Evolutionary conservation across 2,888 invertebrate genomes (phyloP), one percentile per base, ranked within the genome.

Genomic region (Andrena chrysosceles): DNA sequence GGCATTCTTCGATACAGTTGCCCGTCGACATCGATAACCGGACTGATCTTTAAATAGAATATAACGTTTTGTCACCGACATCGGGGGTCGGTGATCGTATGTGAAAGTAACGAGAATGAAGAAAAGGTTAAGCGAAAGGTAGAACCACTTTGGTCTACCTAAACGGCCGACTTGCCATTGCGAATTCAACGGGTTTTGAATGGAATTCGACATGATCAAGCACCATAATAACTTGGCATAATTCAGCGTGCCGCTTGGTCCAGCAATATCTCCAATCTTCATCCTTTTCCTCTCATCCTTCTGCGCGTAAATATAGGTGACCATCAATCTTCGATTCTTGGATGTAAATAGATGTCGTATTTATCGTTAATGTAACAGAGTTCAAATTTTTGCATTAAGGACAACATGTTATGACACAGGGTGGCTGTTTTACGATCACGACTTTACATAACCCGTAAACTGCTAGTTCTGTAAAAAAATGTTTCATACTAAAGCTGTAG

Each of bases 71-170:
- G 84, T 84, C 89, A 83, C 71, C 78, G 79, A 31, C 66, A 62
- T 68, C 81, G 79, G 66, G 78, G 81, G 75, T 86, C 84, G 68
- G 78, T 62, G 77, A 84, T 84, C 81, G 82, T 81, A 72, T 66
- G 87, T 86, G 89, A 87, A 89, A 88, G 88, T 84, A 81, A 82
- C 75, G 68, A 68, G 79, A 74, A 81, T 67, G 77, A 78, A 84
- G 75, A 73, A 87, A 89, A 87, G 87, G 87, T 87, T 87, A 87
- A 85, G 85, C 87, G 83, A 87, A 87, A 84, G 89, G 77, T 81
- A 80, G 76, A 81, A 62, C 73, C 71, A 70, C 72, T 75, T 81
- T 71, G 70, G 59, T 74, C 59, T 64, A 76, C 70, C 67, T 42
- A 81, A 75, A 74, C 70, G 56, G 67, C 54, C 67, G 69, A 23